Percentiles rank a stretch among this genome's conserved stretches.
Evolutionary conservation across 2,797 vertebrate genomes (phyloP).

Genomic region (Poeciliopsis turneri): DNA sequence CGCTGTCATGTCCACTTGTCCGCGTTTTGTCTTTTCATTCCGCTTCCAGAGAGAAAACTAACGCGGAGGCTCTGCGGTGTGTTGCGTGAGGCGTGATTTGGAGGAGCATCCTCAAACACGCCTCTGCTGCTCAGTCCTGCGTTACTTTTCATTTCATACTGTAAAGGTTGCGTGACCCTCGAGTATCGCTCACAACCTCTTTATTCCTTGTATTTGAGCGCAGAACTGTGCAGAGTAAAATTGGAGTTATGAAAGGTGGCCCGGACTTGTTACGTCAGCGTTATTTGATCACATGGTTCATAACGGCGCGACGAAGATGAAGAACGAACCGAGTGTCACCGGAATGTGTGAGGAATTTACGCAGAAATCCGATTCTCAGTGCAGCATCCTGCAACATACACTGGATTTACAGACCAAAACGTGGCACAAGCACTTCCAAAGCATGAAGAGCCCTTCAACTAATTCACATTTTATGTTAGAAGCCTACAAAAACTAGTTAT

Average conservation of each 20-base stretch:
- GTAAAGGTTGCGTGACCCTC: too few species aligned
- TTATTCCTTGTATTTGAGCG: background rate
- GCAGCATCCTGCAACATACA: background rate
- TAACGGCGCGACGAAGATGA: too few species aligned
- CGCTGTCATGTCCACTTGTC: background rate
- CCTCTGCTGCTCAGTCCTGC: constrained; percentile 3
- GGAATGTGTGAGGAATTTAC: background rate
- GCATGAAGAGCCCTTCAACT: background rate
- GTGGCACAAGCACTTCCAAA: background rate
- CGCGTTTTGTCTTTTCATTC: fast-evolving
- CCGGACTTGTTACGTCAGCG: background rate
- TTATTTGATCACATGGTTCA: constrained; percentile 19
- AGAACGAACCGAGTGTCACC: constrained; percentile 3
- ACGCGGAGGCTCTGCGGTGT: fast-evolving
- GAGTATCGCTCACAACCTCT: background rate
- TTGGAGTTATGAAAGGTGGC: background rate
- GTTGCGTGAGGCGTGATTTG: fast-evolving
- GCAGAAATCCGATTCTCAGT: background rate
- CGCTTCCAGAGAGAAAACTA: fast-evolving
- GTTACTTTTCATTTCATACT: background rate
- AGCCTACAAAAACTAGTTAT: background rate
- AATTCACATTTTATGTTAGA: background rate
- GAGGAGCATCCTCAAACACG: constrained; percentile 3
- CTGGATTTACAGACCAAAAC: background rate
- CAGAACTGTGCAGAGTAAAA: background rate